Percentiles rank a stretch among this genome's conserved stretches.
phyloP scores from a whole-genome alignment of 53 echinoderm and acorn worm species.

The Zoroaster sp. region DNA sequence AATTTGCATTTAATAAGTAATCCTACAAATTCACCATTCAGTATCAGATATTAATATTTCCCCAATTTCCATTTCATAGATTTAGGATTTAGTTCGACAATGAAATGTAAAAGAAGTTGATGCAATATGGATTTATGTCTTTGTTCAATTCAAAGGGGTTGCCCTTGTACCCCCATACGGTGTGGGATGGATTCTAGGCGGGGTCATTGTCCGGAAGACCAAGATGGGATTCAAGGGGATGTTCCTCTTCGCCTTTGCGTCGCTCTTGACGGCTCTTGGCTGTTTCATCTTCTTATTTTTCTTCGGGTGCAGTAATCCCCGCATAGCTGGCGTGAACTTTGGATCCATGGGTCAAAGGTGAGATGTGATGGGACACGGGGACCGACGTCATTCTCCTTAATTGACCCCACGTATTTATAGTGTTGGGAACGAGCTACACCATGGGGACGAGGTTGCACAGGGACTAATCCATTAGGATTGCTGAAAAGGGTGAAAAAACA shows the following conservation, averaged over 20 bases:
- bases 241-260: background rate
- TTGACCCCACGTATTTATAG: too few relatives aligned
- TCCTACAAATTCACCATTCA: too few relatives aligned
- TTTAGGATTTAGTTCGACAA: background rate
- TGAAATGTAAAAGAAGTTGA: background rate
- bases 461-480: too few relatives aligned
- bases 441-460: too few relatives aligned
- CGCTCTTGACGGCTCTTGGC: background rate
- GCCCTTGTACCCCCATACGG: slow-evolving; percentile 2
- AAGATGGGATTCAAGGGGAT: background rate
- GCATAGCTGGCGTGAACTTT: slow-evolving; percentile 1
- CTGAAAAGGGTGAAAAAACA: too few relatives aligned
- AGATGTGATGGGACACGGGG: too few relatives aligned
- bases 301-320: slow-evolving; percentile 3
- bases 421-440: too few relatives aligned
- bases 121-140: background rate
- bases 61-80: too few relatives aligned
- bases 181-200: slow-evolving; percentile 9
- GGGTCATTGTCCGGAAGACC: background rate
- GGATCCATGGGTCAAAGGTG: slow-evolving; percentile 25
- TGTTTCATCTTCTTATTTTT: background rate
- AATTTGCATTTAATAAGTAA: too few relatives aligned
- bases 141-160: background rate
- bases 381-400: too few relatives aligned
- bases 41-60: too few relatives aligned